Percentiles rank a stretch among this genome's conserved stretches.
Conservation (phyloP, 2,797 vertebrate species). For the Trichosurus vulpecula region DNA sequence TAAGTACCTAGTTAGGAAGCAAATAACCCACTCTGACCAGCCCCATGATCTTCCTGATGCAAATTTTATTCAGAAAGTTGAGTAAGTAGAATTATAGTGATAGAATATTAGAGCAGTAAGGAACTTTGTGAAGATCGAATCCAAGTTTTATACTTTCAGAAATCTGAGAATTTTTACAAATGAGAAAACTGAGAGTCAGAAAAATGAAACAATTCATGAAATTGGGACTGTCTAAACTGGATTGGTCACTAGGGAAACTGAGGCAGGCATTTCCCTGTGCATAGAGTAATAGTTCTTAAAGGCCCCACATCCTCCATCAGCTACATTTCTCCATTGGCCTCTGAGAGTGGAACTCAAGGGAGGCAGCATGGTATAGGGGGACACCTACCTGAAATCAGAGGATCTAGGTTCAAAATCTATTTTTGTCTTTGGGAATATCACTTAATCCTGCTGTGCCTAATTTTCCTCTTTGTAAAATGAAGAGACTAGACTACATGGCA, state of each 20-base stretch:
- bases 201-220: not conserved
- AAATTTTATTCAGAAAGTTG: not conserved
- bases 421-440: not conserved
- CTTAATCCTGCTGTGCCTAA: not conserved
- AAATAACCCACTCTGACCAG: not conserved
- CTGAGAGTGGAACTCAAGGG: not conserved
- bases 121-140: not conserved
- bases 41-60: not conserved
- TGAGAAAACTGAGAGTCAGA: not conserved
- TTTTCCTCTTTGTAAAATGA: not conserved
- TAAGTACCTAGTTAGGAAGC: not conserved
- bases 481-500: not conserved
- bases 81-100: not conserved
- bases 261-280: not conserved
- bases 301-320: not conserved
- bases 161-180: not conserved
- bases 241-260: not conserved
- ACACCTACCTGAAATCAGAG: not conserved
- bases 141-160: not conserved
- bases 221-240: not conserved
- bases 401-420: not conserved
- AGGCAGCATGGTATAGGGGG: not conserved
- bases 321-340: not conserved
- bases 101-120: not conserved
- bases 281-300: not conserved